Conservation (phyloP, 2,888 invertebrate species). For the Oscheius sp. region DNA sequence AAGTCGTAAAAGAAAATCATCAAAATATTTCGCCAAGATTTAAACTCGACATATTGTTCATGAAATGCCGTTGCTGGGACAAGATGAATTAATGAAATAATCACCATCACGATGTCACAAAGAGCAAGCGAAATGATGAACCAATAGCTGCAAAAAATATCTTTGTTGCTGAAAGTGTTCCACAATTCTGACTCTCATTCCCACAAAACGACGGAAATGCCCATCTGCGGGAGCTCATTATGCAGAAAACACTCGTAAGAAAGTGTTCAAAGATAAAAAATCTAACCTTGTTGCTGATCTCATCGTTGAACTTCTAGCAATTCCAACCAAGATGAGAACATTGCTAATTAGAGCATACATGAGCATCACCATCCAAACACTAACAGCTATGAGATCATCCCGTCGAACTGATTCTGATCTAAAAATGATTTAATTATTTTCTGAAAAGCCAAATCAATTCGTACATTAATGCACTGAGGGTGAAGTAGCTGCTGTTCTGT, state of each 20-base stretch:
- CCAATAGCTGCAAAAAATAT: slow-evolving; percentile 61
- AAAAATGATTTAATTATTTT: slow-evolving; percentile 25
- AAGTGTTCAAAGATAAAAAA: neutral
- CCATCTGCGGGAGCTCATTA: neutral
- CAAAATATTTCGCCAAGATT: slow-evolving; percentile 56
- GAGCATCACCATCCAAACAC: slow-evolving; percentile 62
- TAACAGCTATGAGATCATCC: slow-evolving; percentile 64
- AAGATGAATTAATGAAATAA: slow-evolving; percentile 61
- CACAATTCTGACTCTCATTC: too few species aligned
- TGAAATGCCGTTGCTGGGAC: slow-evolving; percentile 67
- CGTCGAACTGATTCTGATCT: slow-evolving; percentile 54
- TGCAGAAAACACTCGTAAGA: too few species aligned
- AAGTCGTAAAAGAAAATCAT: slow-evolving; percentile 68
- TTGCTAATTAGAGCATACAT: slow-evolving; percentile 64
- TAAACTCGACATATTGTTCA: slow-evolving; percentile 54
- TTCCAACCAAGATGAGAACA: slow-evolving; percentile 60
- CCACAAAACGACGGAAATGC: too few species aligned
- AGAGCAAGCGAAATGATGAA: slow-evolving; percentile 65
- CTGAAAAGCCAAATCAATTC: neutral
- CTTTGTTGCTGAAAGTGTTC: neutral
- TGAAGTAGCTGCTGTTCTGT: slow-evolving; percentile 44
- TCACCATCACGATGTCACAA: slow-evolving; percentile 66
- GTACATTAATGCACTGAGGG: slow-evolving; percentile 48
- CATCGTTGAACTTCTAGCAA: slow-evolving; percentile 57
- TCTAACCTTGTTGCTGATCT: slow-evolving; percentile 60